A percentile compares a stretch with the other conserved stretches of the same genome.
These are phyloP conservation scores for Atta texana DNA, from an alignment of 1,140 invertebrate species.

Conservation along the genomic window DNA sequence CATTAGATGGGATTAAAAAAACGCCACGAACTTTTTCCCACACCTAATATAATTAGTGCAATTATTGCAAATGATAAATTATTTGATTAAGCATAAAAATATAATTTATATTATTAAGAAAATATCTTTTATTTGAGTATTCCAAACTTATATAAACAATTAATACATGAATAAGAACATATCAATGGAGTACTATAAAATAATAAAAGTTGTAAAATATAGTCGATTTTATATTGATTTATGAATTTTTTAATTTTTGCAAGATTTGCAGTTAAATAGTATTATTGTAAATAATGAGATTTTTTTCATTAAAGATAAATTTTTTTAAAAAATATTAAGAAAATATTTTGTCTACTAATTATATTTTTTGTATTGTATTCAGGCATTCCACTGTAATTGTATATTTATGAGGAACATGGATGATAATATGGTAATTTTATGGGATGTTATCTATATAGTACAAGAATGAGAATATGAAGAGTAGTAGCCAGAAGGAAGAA, in stretches of 20 bases:
- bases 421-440: conserved; percentile 24
- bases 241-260: background rate
- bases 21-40: no score
- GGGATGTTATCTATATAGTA: conserved; percentile 6
- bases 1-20: no score
- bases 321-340: background rate
- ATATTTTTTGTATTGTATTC: conserved; percentile 26
- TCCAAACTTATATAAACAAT: background rate
- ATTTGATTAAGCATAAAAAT: background rate
- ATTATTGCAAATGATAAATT: background rate
- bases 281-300: background rate
- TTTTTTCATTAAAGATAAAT: background rate
- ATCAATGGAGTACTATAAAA: background rate
- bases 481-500: conserved; percentile 75
- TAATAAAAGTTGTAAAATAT: background rate
- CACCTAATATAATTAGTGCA: background rate
- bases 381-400: background rate
- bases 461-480: conserved; percentile 77
- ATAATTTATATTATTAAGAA: background rate
- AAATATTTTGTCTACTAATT: background rate
- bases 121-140: background rate
- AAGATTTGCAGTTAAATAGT: background rate
- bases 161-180: background rate
- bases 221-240: background rate
- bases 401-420: conserved; percentile 34